These are phyloP conservation scores for Pteronura brasiliensis DNA, from an alignment of 2,113 vertebrate genomes.

Conservation along the genomic window DNA sequence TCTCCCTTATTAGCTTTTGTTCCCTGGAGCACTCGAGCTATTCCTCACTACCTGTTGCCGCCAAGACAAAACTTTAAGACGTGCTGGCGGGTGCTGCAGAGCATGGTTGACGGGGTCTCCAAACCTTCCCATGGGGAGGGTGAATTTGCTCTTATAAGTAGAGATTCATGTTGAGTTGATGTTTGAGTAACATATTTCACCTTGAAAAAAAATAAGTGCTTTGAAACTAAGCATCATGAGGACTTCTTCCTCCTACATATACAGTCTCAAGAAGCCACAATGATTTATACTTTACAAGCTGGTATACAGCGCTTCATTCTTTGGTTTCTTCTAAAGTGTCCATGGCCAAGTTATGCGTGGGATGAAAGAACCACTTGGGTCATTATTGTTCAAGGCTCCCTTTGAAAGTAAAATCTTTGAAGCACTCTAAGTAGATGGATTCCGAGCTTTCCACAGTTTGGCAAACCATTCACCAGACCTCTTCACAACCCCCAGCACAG, in stretches of 20 bases:
- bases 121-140: neutral
- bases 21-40: neutral
- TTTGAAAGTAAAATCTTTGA: neutral
- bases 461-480: neutral
- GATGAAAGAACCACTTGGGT: neutral
- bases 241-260: neutral
- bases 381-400: neutral
- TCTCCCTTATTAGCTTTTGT: neutral
- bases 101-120: neutral
- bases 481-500: neutral
- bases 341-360: neutral
- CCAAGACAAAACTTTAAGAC: neutral
- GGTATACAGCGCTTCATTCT: neutral
- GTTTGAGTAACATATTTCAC: neutral
- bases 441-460: neutral
- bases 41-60: neutral
- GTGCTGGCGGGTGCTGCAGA: accelerated
- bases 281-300: neutral
- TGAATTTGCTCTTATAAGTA: neutral
- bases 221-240: neutral
- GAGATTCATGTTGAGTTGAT: neutral
- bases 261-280: neutral
- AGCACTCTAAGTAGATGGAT: neutral
- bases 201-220: neutral
- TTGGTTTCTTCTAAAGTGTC: neutral